Evolutionary conservation across 1,140 invertebrate species (phyloP), one percentile per base, ranked within the genome.

Genomic region (Phocides pigmalion): DNA sequence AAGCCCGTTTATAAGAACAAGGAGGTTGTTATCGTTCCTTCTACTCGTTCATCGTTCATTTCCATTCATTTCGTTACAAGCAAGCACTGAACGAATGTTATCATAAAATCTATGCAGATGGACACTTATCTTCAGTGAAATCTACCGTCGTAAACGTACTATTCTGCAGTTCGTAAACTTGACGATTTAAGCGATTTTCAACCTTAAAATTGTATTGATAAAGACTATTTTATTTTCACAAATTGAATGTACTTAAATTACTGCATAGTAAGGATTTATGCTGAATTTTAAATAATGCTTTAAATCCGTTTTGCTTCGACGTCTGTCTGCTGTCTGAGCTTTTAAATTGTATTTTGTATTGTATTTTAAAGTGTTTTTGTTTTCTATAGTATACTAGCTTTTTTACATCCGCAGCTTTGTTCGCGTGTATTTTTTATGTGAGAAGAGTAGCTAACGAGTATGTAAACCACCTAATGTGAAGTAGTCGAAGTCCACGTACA

Each of bases 31-130:
- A 53, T 39, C 35, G 16, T 39, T 19, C 15, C 17, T 53, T 53
- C 16, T 20, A 4, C 11, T 39, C 17, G 3, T 39, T 53, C 28
- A 17, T 19, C 50, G 50, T 53, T 39, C 12, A 20, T 14, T 49
- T 49, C 47, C 15, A 53, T 39, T 54, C 50, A 54, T 54, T 39
- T 16, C 15, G 5, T 25, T 49, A 47, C n/a, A 47, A 47, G 25
- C 22, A 47, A n/a, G 11, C n/a, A 53, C 19, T 53, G 50, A 5
- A 37, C 15, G 46, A 49, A 11, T 32, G 50, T 14, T 53, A 53
- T 53, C 50, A 39, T 53, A 19, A 39, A 35, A 37, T 51, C 28
- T 51, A 19, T 37, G 15, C 15, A 15, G 46, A 51, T 4, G 12
- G 15, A n/a, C 15, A 4, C 28, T 51, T 32, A 50, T 16, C 22